phyloP scores from a whole-genome alignment of 2,797 vertebrate genomes.

The Catharus ustulatus region DNA sequence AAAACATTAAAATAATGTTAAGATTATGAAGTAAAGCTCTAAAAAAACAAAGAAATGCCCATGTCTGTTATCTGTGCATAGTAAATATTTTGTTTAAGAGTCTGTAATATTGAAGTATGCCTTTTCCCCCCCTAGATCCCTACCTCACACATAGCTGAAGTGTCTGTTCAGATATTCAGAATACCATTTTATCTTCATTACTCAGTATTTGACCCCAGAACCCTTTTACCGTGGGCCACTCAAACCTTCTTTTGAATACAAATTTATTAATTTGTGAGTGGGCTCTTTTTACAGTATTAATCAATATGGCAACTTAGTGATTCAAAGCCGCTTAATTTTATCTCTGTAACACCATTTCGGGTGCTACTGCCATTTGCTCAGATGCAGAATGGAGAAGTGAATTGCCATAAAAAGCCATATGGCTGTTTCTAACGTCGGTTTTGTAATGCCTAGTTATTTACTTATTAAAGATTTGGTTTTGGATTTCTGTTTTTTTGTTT shows the following conservation, averaged over 20 bases:
- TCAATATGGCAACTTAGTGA: not conserved
- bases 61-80: not conserved
- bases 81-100: not conserved
- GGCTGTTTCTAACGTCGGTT: not conserved
- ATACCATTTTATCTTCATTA: not conserved
- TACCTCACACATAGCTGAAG: not conserved
- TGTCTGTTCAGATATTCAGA: not conserved
- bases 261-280: not conserved
- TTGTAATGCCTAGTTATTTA: not conserved
- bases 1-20: not conserved
- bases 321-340: not conserved
- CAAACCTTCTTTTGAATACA: not conserved
- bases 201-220: not conserved
- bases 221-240: not conserved
- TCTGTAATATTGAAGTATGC: not conserved
- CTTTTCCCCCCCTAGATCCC: accelerated
- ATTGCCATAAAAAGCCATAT: not conserved
- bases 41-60: not conserved
- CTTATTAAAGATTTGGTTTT: not conserved
- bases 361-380: not conserved
- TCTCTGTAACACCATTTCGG: not conserved
- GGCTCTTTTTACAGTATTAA: not conserved
- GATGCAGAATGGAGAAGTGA: not conserved
- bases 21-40: not conserved
- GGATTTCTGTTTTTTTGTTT: not conserved